These are phyloP conservation scores for Erythrolamprus reginae DNA, from an alignment of 2,113 vertebrate genomes.

Conservation along the genomic window DNA sequence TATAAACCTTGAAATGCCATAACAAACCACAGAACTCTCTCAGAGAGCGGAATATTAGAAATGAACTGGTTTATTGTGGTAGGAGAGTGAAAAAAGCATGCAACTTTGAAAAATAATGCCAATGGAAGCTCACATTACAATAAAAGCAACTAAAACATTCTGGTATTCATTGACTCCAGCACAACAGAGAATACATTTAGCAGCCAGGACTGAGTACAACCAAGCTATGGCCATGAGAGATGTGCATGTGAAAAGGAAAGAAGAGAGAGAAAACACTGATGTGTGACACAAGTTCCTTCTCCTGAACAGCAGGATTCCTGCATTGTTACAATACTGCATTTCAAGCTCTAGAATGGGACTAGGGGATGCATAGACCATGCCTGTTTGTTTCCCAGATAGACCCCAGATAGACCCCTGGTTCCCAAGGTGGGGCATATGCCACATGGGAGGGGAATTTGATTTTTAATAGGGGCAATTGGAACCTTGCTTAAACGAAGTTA, in stretches of 20 bases:
- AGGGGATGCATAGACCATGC: not conserved
- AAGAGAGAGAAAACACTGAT: not conserved
- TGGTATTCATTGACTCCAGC: not conserved
- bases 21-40: not conserved
- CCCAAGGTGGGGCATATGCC: too few relatives aligned
- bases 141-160: not conserved
- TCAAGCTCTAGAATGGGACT: not conserved
- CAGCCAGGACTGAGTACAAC: not conserved
- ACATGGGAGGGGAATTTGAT: too few relatives aligned
- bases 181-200: not conserved
- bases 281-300: not conserved
- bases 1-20: not conserved
- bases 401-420: too few relatives aligned
- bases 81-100: not conserved
- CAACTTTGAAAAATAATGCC: not conserved
- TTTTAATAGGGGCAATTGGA: too few relatives aligned
- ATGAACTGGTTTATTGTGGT: not conserved
- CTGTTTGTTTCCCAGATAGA: not conserved
- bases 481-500: too few relatives aligned
- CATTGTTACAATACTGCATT: not conserved
- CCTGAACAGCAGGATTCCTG: not conserved
- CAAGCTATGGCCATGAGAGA: not conserved
- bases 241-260: not conserved
- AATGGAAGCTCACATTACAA: not conserved
- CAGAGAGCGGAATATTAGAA: not conserved